Evolutionary conservation across 2,888 invertebrate species (phyloP), one percentile per base, ranked within the genome.

Genomic region (Serripes groenlandicus): DNA sequence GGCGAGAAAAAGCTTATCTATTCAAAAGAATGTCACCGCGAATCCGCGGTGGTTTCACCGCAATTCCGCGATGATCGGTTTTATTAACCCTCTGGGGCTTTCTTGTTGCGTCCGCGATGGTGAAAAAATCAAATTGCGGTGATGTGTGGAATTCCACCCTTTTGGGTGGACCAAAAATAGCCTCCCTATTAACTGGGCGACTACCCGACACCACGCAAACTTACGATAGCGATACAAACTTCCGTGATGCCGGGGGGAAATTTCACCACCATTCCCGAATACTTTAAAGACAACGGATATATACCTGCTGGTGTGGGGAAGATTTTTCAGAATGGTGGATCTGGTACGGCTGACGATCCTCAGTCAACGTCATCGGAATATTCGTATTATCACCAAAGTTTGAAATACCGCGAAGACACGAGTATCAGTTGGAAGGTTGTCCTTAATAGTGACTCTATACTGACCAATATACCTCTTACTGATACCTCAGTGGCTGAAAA

Each of bases 231-330:
- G n/a, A 32, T 34, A 62, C 62, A n/a, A 34, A 62, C 34, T 62
- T 62, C 62, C 34, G 62, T n/a, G 34, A 11, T 34, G 32, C 62
- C 9, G 62, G 62, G 3, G 62, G 62, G 18, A 62, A 62, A 15
- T 62, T 62, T 62, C n/a, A n/a, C 35, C 7, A 62, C 62, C 18
- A 62, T 62, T n/a, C 62, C 62, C 34, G 62, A 62, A 34, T 62
- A 62, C 34, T 62, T 62, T 23, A 62, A 62, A n/a, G 7, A 62
- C 7, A 62, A 62, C 18, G 62, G 34, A 5, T 62, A 34, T 62
- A 62, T 62, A 21, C 34, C 62, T 1, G 34, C 34, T 9, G 62
- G 62, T 34, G 34, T 34, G 34, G 62, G 62, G 3, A 62, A 62
- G 62, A 62, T 62, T 34, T 62, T 62, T 34, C 62, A 62, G 18